Percentiles rank a stretch among this genome's conserved stretches.
These are phyloP conservation scores for Ametastegia equiseti DNA, from an alignment of 2,888 invertebrate genomes.

Conservation along the genomic window DNA sequence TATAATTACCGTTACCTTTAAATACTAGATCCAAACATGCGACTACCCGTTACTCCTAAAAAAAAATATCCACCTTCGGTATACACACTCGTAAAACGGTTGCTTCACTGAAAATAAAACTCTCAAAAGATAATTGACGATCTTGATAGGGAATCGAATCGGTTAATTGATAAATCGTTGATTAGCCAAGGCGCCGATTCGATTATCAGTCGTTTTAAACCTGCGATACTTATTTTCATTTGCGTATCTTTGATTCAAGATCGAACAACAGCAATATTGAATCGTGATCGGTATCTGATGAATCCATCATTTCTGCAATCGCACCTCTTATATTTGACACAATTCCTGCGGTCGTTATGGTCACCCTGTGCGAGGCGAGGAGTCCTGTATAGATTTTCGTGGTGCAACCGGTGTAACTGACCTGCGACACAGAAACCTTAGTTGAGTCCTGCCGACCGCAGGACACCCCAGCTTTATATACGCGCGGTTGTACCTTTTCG, in stretches of 20 bases:
- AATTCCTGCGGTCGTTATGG: constrained; percentile 65
- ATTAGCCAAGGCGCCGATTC: constrained; percentile 11
- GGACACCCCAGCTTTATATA: constrained; percentile 31
- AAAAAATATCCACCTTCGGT: neutral
- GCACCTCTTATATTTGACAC: constrained; percentile 57
- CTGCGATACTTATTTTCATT: neutral
- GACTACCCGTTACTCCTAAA: neutral
- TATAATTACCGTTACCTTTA: constrained; percentile 21
- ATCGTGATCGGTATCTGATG: neutral
- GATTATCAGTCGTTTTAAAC: neutral
- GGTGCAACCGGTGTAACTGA: constrained; percentile 64
- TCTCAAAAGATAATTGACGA: neutral
- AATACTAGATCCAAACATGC: neutral
- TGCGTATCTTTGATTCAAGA: neutral
- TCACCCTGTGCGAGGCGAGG: constrained; percentile 53
- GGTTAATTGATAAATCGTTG: neutral
- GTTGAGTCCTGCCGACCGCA: constrained; percentile 57
- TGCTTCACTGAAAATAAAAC: neutral
- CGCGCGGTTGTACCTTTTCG: constrained; percentile 18
- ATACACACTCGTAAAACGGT: neutral
- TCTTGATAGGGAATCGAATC: constrained; percentile 11
- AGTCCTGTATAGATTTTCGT: constrained; percentile 62
- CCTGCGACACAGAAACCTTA: constrained; percentile 64
- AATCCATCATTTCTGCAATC: constrained; percentile 55
- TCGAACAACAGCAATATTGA: neutral